Conservation (phyloP, 2,113 vertebrate species). For the Ailuropoda melanoleuca region DNA sequence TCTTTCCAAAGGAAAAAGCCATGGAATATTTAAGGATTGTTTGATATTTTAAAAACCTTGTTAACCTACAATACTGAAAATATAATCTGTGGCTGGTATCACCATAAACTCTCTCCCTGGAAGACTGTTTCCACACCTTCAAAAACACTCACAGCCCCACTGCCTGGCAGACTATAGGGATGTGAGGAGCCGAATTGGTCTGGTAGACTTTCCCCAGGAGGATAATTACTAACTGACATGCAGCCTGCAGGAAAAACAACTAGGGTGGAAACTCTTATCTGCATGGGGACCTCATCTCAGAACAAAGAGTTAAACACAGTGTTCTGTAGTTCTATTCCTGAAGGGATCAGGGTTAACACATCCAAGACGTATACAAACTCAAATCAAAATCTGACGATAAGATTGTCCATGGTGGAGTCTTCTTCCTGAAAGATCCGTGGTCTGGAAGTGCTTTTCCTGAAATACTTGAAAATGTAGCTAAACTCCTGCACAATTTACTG, state of each 20-base stretch:
- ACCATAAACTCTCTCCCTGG: neutral
- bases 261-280: neutral
- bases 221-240: constrained; percentile 16
- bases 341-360: neutral
- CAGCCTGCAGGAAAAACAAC: neutral
- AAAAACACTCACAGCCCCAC: neutral
- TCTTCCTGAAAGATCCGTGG: neutral
- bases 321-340: neutral
- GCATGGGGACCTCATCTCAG: neutral
- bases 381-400: neutral
- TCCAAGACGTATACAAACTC: neutral
- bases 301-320: neutral
- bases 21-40: neutral
- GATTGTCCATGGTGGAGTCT: neutral
- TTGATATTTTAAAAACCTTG: neutral
- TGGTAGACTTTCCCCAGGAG: neutral
- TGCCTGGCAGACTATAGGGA: neutral
- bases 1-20: neutral
- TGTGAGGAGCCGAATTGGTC: neutral
- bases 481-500: neutral
- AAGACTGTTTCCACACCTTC: neutral
- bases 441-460: neutral
- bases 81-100: neutral
- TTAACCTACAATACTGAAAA: neutral
- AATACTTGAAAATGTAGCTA: neutral